Conservation (phyloP, 2,888 invertebrate genomes). For the Schrankia costaestrigalis region DNA sequence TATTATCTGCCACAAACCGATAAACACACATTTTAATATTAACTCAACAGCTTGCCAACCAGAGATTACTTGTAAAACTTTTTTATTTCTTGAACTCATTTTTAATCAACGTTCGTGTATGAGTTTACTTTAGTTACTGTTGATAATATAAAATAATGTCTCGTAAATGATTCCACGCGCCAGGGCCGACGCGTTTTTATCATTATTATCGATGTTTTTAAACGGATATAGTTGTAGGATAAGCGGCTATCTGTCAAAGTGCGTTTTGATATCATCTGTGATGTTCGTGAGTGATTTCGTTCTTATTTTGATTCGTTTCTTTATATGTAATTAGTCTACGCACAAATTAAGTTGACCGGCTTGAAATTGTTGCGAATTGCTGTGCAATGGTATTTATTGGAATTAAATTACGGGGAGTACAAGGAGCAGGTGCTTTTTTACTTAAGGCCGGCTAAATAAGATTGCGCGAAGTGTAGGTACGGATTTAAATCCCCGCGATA, state of each 20-base stretch:
- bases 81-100: constrained; percentile 52
- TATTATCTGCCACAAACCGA: constrained; percentile 65
- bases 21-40: constrained; percentile 53
- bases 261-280: constrained; percentile 11
- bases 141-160: no score
- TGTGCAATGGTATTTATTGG: no score
- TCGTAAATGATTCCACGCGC: constrained; percentile 36
- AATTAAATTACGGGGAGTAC: no score
- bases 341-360: no score
- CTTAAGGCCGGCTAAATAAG: no score
- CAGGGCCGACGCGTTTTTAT: constrained; percentile 48
- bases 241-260: constrained; percentile 17
- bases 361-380: no score
- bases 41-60: constrained; percentile 67
- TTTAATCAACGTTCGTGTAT: constrained; percentile 7
- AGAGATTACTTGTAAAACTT: constrained; percentile 55
- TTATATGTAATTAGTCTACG: constrained; percentile 1
- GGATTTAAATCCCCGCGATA: no score
- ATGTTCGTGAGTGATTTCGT: constrained; percentile 5
- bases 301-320: background rate
- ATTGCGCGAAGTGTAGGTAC: no score
- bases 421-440: no score
- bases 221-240: constrained; percentile 34
- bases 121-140: constrained; percentile 9
- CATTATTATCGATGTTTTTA: constrained; percentile 40